Conservation (phyloP, 2,888 invertebrate genomes). For the Campoplex capitator region DNA sequence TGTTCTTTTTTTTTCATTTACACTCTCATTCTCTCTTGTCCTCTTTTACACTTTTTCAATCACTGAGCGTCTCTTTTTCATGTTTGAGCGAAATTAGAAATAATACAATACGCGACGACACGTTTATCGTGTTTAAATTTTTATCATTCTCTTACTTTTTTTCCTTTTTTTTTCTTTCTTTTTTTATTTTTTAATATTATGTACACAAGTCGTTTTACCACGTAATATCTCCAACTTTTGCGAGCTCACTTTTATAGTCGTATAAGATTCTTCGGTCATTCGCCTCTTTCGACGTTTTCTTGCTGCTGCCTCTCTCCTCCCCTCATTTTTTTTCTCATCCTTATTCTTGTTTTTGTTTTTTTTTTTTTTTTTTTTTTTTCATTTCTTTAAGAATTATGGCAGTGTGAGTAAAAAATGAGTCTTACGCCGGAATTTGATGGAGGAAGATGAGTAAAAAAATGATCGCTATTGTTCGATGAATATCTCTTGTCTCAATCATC, state of each 20-base stretch:
- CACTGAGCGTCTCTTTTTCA: constrained; percentile 56
- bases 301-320: background rate
- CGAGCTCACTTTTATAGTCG: constrained; percentile 54
- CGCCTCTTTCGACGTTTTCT: constrained; percentile 2
- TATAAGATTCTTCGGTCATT: constrained; percentile 41
- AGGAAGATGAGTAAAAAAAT: constrained; percentile 4
- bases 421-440: constrained; percentile 30
- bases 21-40: constrained; percentile 34
- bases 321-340: constrained; percentile 32
- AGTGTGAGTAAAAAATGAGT: constrained; percentile 69
- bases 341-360: constrained; percentile 2
- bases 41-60: constrained; percentile 62
- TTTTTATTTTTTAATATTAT: constrained; percentile 68
- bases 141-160: background rate
- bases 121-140: constrained; percentile 39
- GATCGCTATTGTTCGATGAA: constrained; percentile 16
- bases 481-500: constrained; percentile 15
- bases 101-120: constrained; percentile 42
- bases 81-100: constrained; percentile 56
- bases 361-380: constrained; percentile 13
- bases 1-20: constrained; percentile 21
- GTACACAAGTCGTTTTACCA: constrained; percentile 74
- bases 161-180: background rate
- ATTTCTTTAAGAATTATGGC: constrained; percentile 73
- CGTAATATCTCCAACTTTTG: constrained; percentile 55